Evolutionary conservation across 2,888 invertebrate species (phyloP), one percentile per base, ranked within the genome.

Genomic region (Alsophila aescularia): DNA sequence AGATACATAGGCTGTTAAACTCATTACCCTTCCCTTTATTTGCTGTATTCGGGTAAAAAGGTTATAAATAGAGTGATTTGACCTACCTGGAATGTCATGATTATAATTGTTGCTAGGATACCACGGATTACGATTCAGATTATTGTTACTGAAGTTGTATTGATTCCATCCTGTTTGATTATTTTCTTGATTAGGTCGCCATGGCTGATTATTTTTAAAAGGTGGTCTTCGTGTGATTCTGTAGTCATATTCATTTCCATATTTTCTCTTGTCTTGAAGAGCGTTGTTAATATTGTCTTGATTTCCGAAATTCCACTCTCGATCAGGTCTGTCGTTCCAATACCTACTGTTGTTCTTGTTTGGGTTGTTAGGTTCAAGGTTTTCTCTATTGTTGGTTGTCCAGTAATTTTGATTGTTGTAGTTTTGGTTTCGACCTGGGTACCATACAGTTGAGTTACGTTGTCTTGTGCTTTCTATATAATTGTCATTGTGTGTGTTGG

Each of bases 271-370:
- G n/a, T 31, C 24, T 34, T 32, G 40, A 31, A 24, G 24, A 37
- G 2, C 12, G 12, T 34, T 43, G 7, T 59, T 53, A 10, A 35
- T 37, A 14, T 49, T 53, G 24, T 44, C 39, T n/a, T 54, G 34
- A 27, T 60, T 57, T 13, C 48, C 43, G 37, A 35, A 42, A 14
- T 59, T 55, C 60, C 56, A 57, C 15, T 49, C 57, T 39, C 35
- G 45, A 6, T 44, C 40, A 8, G 65, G 61, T 37, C 48, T 59
- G 7, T 55, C 54, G 31, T 57, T 64, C 64, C 58, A 61, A 41
- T 60, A 53, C 27, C 12, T 42, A 9, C 52, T 53, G 16, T 35
- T 44, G 5, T 53, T 40, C 31, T 32, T 44, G 5, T 53, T 40
- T 35, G 49, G 0, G 12, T 35, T 51, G 1, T 24, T 35, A 10